Evolutionary conservation across 2,888 invertebrate genomes (phyloP).

Genomic region (Fragum sueziense): DNA sequence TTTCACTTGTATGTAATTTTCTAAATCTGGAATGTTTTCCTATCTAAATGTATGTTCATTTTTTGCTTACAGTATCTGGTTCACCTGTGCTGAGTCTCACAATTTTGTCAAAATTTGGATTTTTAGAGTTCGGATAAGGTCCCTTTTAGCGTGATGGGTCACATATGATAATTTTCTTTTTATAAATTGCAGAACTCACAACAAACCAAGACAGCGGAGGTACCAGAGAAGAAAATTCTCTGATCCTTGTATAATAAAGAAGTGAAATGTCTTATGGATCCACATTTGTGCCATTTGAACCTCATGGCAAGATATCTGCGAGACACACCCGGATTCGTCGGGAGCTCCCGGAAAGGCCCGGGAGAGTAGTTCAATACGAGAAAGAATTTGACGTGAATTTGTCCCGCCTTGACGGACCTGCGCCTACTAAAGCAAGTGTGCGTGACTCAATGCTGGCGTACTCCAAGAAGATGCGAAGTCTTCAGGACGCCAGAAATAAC

Average conservation of each 20-base stretch:
- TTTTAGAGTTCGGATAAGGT: too few relatives aligned
- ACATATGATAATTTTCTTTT: too few relatives aligned
- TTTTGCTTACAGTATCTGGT: too few relatives aligned
- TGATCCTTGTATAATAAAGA: not conserved
- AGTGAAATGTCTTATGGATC: conserved; percentile 59
- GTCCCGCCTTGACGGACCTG: conserved; percentile 45
- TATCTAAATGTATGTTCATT: too few relatives aligned
- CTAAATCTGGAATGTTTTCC: too few relatives aligned
- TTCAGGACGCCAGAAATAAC: conserved; percentile 54
- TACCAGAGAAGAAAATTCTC: not conserved
- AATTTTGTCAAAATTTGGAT: too few relatives aligned
- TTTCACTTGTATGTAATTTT: too few relatives aligned
- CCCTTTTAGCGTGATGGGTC: too few relatives aligned
- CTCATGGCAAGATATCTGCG: conserved; percentile 40
- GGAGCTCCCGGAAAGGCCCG: conserved; percentile 30
- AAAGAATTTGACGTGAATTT: conserved; percentile 62
- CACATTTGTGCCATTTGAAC: conserved; percentile 51
- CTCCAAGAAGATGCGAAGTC: conserved; percentile 60
- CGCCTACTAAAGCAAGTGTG: conserved; percentile 50
- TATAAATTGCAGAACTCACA: not conserved
- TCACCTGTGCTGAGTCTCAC: too few relatives aligned
- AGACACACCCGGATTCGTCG: conserved; percentile 25
- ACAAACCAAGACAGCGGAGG: not conserved
- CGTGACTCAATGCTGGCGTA: conserved; percentile 66
- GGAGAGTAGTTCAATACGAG: conserved; percentile 62